Base-by-base conservation (phyloP, 2,888 invertebrate species). In the Andrena trimmerana region DNA sequence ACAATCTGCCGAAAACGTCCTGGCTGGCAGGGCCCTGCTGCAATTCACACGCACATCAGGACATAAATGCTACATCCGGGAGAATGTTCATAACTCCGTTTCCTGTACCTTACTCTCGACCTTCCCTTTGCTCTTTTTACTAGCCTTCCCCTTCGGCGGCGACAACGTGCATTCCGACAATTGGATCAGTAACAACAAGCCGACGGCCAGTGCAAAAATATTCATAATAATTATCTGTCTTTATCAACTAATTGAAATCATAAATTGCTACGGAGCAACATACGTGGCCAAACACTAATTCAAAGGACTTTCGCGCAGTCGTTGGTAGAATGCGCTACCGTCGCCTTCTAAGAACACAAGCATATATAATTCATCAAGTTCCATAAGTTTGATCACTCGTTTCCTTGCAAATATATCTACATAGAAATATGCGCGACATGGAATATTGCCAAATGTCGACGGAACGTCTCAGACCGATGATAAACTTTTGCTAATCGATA, bases 1-100 rank as follows among this genome's bases (percentile, higher is more conserved):
- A 94, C 89, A 96, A 96, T 88, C 97, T 95, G 81, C 97, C 96
- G 85, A 96, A 95, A 42, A 98, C 97, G 93, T 95, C 96, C 80
- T 95, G 95, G 84, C 95, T 95, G 33, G 96, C 94, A 0, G 96
- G 95, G 5, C 97, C 97, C 83, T 92, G 94, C 91, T 92, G 68
- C 20, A 70, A 73, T 24, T 52, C 8, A 16, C 10, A 71, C 24
- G 10, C 8, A 36, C 1, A 24, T 20, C 20, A 24, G 36, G 50
- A 24, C 27, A 76, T 8, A 63, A 20, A 29, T 50, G 36, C 13
- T 42, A 8, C 10, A 6, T 29, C 16, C 24, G 27, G 20, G 31
- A 59, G 31, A 20, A 72, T 54, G 31, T 27, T 27, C 16, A 16
- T 20, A 8, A 69, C 24, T 33, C 27, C 36, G 33, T 20, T 69